Conservation (phyloP, 2,888 invertebrate genomes). For the Plagiodera versicolora region DNA sequence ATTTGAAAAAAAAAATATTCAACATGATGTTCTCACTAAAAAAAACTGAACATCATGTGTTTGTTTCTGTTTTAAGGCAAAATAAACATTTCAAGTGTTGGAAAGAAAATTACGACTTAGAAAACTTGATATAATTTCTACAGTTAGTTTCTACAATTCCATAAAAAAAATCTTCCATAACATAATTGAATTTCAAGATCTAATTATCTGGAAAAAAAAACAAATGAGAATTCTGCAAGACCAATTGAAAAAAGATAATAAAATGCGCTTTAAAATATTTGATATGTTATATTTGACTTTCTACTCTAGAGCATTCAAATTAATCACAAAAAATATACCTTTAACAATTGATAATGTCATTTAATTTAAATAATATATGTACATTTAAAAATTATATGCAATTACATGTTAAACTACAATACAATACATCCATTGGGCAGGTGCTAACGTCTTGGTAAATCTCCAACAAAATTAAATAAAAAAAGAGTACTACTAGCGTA, state of each 20-base stretch:
- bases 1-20: too few species aligned
- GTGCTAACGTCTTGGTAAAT: conserved; percentile 25
- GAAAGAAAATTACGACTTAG: not conserved
- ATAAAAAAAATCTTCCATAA: not conserved
- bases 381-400: conserved; percentile 40
- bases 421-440: conserved; percentile 29
- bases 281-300: conserved; percentile 47
- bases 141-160: not conserved
- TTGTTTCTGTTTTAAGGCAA: too few species aligned
- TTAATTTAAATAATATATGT: conserved; percentile 43
- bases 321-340: conserved; percentile 41
- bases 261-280: conserved; percentile 34
- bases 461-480: conserved; percentile 18
- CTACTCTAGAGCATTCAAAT: conserved; percentile 45
- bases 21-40: too few species aligned
- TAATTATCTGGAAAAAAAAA: not conserved
- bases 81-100: not conserved
- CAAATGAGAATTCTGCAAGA: not conserved
- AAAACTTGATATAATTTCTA: not conserved
- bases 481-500: conserved; percentile 40
- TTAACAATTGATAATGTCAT: conserved; percentile 40
- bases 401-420: conserved; percentile 32
- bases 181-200: not conserved
- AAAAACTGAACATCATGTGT: too few species aligned
- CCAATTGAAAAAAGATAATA: conserved; percentile 20